A percentile compares a stretch with the other conserved stretches of the same genome.
Evolutionary conservation across 2,113 vertebrate genomes (phyloP).

Genomic region (Accipiter virgatus): DNA sequence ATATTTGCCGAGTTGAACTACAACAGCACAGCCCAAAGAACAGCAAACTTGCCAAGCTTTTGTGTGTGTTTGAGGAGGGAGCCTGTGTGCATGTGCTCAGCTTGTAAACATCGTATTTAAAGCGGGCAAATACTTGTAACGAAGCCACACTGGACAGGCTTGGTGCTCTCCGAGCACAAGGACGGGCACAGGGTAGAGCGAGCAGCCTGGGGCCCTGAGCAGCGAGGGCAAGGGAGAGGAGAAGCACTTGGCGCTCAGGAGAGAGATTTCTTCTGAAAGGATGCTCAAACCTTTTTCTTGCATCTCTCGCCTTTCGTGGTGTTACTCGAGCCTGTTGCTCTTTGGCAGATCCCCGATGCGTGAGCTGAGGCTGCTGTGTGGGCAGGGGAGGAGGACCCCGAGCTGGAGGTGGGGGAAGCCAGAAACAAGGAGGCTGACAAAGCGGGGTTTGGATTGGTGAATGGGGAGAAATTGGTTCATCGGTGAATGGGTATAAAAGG

Average conservation of each 20-base stretch:
- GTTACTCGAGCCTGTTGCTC: fast-evolving
- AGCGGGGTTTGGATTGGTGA: not conserved
- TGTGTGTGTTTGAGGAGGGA: not conserved
- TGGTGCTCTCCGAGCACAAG: not conserved
- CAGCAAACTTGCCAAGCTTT: not conserved
- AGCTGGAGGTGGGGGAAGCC: not conserved
- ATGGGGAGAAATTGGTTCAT: not conserved
- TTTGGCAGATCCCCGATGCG: fast-evolving
- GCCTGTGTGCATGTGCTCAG: not conserved
- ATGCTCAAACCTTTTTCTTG: not conserved
- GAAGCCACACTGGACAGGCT: fast-evolving
- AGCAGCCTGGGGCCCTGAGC: fast-evolving
- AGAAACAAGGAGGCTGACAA: not conserved
- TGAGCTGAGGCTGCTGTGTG: not conserved
- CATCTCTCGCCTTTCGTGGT: not conserved
- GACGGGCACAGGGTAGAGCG: not conserved
- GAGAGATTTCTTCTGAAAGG: not conserved
- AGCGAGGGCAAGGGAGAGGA: fast-evolving
- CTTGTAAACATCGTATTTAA: fast-evolving
- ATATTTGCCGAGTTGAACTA: not conserved
- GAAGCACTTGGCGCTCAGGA: fast-evolving
- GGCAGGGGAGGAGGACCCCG: not conserved
- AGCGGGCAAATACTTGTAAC: fast-evolving
- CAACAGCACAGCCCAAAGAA: not conserved
- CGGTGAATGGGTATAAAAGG: not conserved